Conservation (phyloP, 1,140 invertebrate genomes). For the Drosophila virilis region DNA sequence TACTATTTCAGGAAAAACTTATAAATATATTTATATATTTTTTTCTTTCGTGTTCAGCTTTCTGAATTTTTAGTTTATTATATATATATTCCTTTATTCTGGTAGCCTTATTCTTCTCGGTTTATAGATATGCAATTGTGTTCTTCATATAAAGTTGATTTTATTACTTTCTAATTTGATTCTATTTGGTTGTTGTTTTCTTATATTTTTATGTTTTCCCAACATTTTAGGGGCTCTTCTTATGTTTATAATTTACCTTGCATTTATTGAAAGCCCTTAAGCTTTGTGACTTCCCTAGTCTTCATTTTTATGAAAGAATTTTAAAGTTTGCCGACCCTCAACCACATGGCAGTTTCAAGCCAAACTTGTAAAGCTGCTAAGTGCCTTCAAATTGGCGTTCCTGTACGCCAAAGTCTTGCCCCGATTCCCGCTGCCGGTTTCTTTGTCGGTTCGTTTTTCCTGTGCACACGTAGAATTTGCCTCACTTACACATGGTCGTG, state of each 20-base stretch:
- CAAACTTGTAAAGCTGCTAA: slow-evolving; percentile 39
- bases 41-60: too few species aligned
- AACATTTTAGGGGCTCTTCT: background rate
- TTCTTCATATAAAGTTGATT: too few species aligned
- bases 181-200: background rate
- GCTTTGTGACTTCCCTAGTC: background rate
- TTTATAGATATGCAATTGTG: too few species aligned
- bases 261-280: background rate
- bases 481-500: too few species aligned
- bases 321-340: background rate
- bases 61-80: too few species aligned
- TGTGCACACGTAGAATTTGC: slow-evolving; percentile 14
- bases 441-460: background rate
- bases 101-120: too few species aligned
- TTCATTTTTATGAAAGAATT: background rate
- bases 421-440: background rate
- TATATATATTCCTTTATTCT: too few species aligned
- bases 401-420: slow-evolving; percentile 25
- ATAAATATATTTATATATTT: too few species aligned
- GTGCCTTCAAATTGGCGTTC: slow-evolving; percentile 41
- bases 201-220: background rate
- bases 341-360: slow-evolving; percentile 10
- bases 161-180: background rate
- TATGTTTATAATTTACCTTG: background rate
- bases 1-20: too few species aligned